Evolutionary conservation across 2,113 vertebrate species (phyloP).

Genomic region (Globicephala melas): DNA sequence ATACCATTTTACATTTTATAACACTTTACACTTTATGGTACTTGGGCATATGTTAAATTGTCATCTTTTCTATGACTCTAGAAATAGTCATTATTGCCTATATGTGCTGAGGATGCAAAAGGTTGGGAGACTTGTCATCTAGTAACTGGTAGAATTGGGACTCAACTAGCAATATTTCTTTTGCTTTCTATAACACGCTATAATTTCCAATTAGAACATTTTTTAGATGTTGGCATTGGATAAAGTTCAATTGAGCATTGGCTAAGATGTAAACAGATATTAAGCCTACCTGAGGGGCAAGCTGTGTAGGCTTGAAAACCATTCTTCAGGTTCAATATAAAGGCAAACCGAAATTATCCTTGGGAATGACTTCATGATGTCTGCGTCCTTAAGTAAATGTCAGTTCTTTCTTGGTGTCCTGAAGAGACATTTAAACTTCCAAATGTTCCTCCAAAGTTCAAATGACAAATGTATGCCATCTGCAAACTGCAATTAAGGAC

Average conservation of each 20-base stretch:
- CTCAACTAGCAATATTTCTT: not conserved
- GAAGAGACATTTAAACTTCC: constrained; percentile 64
- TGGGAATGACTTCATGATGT: constrained; percentile 56
- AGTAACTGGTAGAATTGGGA: not conserved
- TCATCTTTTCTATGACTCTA: not conserved
- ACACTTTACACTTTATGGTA: not conserved
- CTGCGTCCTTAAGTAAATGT: constrained; percentile 63
- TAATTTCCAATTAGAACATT: not conserved
- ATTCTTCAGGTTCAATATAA: constrained; percentile 31
- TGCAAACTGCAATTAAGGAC: constrained; percentile 69
- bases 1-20: not conserved
- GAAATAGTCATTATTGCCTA: not conserved
- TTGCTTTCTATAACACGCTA: not conserved
- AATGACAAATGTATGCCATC: constrained; percentile 71
- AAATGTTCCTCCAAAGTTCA: constrained; percentile 73
- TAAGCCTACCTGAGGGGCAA: not conserved
- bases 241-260: not conserved
- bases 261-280: not conserved
- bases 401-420: constrained; percentile 63
- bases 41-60: not conserved
- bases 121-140: not conserved
- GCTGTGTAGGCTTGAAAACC: not conserved
- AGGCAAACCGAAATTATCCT: constrained; percentile 53
- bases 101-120: not conserved
- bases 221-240: not conserved